Evolutionary conservation across 2,888 invertebrate species (phyloP), one percentile per base, ranked within the genome.

Genomic region (Eumerus sabulonum): DNA sequence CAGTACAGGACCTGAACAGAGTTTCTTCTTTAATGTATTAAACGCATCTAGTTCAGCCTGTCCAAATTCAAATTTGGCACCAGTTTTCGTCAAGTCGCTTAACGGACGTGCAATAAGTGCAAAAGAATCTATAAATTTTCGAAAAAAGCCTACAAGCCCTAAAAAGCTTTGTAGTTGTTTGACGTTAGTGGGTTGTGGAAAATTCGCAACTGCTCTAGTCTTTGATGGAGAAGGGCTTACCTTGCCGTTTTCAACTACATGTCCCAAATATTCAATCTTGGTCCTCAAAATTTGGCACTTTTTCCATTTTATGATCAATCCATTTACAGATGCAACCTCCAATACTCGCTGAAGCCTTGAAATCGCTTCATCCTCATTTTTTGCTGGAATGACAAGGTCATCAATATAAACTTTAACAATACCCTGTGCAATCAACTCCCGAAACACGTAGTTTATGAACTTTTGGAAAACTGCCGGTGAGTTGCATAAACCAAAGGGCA

Each of bases 61-160:
- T 11, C 12, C 40, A n/a, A n/a, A n/a, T 11, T 5, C 40, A n/a
- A 40, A 40, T 11, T 3, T 40, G 40, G 3, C 9, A 11, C 9
- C 40, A 3, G 11, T 7, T 11, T n/a, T 11, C 11, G n/a, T 40
- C 11, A 40, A n/a, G n/a, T 40, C 11, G 12, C 12, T n/a, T n/a
- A 40, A 40, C n/a, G 40, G 40, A 11, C n/a, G 11, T 2, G 40
- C 40, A 3, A 40, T 40, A n/a, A n/a, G 3, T 7, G 51, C 51
- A 11, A 35, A 51, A 2, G 16, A 35, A 14, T 71, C 71, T 9
- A 87, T 83, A 73, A 86, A 87, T 51, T 86, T 86, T 17, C 86
- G 48, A 64, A 86, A 87, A 82, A 86, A 87, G 18, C 84, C 84
- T 0, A 85, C 85, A n/a, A 87, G 56, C 1, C 85, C 86, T 16